Evolutionary conservation across 2,113 vertebrate genomes (phyloP).

Genomic region (Mungos mungo): DNA sequence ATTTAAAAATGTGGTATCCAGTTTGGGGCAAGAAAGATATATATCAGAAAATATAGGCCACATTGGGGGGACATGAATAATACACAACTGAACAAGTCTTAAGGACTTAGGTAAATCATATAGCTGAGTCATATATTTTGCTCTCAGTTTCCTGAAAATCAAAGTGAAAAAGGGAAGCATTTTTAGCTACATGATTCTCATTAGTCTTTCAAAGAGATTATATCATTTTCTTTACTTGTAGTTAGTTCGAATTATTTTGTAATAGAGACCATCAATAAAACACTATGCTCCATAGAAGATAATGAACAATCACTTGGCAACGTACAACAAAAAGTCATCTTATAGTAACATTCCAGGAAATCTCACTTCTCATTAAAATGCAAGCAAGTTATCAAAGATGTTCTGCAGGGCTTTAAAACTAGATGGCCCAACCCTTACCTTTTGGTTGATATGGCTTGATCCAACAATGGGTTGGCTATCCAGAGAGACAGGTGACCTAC

Average conservation of each 20-base stretch:
- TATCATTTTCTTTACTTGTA: not conserved
- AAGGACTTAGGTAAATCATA: constrained; percentile 17
- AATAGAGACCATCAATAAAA: not conserved
- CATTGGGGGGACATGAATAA: not conserved
- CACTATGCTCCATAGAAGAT: not conserved
- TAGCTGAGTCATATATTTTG: not conserved
- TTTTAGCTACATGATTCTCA: constrained; percentile 11
- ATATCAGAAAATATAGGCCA: not conserved
- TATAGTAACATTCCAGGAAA: not conserved
- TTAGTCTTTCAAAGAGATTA: not conserved
- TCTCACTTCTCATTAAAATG: not conserved
- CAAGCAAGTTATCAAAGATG: not conserved
- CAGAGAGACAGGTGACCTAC: not conserved
- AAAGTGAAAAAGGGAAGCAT: not conserved
- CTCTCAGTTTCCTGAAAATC: constrained; percentile 2
- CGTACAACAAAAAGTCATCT: not conserved
- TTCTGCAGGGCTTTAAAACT: not conserved
- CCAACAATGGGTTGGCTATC: not conserved
- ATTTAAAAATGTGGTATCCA: not conserved
- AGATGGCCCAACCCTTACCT: not conserved
- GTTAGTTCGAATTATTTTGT: not conserved
- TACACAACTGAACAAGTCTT: not conserved
- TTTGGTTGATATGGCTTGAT: not conserved
- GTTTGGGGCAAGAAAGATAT: not conserved
- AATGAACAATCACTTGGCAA: not conserved